Base-by-base conservation (phyloP, 2,113 vertebrate genomes). In the Centrocercus urophasianus region DNA sequence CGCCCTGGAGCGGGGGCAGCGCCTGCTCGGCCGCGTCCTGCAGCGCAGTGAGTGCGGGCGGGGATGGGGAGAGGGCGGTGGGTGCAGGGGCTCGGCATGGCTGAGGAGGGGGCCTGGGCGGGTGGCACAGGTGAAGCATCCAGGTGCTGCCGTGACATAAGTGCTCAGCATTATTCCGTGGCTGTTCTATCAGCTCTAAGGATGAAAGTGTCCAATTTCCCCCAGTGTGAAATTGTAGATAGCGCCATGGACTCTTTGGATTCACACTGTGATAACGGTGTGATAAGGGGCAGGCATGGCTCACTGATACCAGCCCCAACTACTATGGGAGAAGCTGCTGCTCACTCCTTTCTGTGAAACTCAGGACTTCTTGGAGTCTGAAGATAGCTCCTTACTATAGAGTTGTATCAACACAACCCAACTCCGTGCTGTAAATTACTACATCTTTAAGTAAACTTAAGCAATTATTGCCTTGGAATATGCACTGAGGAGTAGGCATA, bases 11-110 rank as follows among this genome's bases (percentile, higher is more conserved):
- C 95, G 98, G 47, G 99, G 99, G 38, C 98, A 99, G 97, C 98
- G 97, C 87, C 98, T 99, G 43, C 99, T 99, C 19, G 98, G 99
- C 89, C 98, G 98, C 79, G 98, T 99, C 93, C 97, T 99, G 81
- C 97, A 98, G 42, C 97, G 98, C 91, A 98, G 99, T 99, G 97
- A 99, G 99, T 98, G 7, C 86, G 52, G 30, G 3, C 0, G 5
- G 5, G 50, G 25, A 38, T 19, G 8, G 66, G 50, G 3, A 56
- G 32, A 25, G 10, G 24, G 40, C 4, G 15, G 24, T 42, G 42
- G 42, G 14, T 42, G 42, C 42, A 38, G 38, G 38, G 38, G 38
- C 38, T 38, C 38, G 38, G 38, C 38, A 38, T 4, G 38, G 10
- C 24, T 50, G 48, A 43, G 48, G 48, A 50, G 48, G 48, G 24